phyloP scores from a whole-genome alignment of 2,113 vertebrate species.

The Pao palembangensis region DNA sequence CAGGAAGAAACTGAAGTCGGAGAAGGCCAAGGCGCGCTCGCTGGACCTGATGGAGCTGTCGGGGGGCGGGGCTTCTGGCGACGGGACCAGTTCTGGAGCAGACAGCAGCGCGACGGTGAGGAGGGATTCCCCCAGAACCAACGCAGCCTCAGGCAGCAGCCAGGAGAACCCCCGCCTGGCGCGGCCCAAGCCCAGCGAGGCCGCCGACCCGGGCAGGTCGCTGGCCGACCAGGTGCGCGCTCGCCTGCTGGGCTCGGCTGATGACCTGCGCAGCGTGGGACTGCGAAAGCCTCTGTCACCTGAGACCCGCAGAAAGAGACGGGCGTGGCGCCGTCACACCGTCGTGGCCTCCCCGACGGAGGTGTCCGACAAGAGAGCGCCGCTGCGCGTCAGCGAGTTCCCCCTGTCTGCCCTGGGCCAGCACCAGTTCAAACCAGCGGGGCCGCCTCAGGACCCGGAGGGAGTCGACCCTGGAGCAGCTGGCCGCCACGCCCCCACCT shows the following conservation, averaged over 20 bases:
- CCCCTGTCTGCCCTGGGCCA: conserved; percentile 28
- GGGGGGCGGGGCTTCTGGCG: conserved; percentile 2
- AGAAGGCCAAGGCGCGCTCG: conserved; percentile 70
- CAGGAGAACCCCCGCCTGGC: conserved; percentile 63
- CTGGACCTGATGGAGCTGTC: conserved; percentile 60
- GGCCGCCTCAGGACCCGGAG: conserved; percentile 29
- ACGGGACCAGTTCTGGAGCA: conserved; percentile 1
- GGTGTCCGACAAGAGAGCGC: conserved; percentile 41
- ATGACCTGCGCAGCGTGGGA: conserved; percentile 81
- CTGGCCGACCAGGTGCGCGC: conserved; percentile 83
- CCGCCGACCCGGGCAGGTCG: conserved; percentile 46
- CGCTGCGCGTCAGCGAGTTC: conserved; percentile 28
- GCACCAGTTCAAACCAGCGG: conserved; percentile 55
- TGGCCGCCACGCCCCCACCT: conserved; percentile 62
- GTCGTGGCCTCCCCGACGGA: conserved; percentile 81
- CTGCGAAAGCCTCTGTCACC: conserved; percentile 85
- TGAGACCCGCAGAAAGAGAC: conserved; percentile 84
- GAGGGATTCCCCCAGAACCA: conserved; percentile 58
- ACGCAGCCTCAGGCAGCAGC: conserved; percentile 67
- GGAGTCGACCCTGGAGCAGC: conserved; percentile 30
- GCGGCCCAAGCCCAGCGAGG: conserved; percentile 42
- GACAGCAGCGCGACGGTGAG: conserved; percentile 11
- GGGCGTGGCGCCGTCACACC: conserved; percentile 89
- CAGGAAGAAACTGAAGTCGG: conserved; percentile 80
- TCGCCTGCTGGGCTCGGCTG: conserved; percentile 79